phyloP scores from a whole-genome alignment of 2,113 vertebrate species.

The Melospiza georgiana region DNA sequence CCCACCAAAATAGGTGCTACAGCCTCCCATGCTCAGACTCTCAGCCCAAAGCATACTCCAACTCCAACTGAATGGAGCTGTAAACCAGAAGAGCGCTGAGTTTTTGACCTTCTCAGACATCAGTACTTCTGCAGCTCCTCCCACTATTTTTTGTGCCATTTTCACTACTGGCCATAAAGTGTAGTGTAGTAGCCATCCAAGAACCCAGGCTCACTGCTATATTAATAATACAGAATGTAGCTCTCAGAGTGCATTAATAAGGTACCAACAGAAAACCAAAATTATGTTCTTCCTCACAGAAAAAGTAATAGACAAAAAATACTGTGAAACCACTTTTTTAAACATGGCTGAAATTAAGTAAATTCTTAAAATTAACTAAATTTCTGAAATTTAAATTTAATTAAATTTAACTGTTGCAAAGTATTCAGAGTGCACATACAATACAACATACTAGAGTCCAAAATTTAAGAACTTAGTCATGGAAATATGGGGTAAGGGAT shows the following conservation, averaged over 20 bases:
- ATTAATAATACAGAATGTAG: background rate
- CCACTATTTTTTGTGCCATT: background rate
- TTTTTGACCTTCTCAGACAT: background rate
- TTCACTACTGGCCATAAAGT: background rate
- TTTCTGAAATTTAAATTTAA: background rate
- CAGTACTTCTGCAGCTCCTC: background rate
- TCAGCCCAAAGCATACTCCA: background rate
- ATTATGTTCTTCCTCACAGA: background rate
- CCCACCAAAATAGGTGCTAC: background rate
- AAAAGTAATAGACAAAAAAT: background rate
- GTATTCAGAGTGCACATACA: background rate
- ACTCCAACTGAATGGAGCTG: background rate
- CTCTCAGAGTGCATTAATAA: background rate
- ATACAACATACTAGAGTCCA: background rate
- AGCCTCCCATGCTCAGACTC: background rate
- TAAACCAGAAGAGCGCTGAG: background rate
- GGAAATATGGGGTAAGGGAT: rapidly evolving
- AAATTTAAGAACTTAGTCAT: background rate
- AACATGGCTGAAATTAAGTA: background rate
- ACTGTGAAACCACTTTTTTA: background rate
- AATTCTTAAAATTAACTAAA: background rate
- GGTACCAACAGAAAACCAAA: background rate
- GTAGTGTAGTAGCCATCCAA: background rate
- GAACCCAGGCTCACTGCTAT: background rate
- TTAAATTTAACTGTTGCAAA: background rate